phyloP scores from a whole-genome alignment of 1,140 invertebrate species.

The Bombus superbus region DNA sequence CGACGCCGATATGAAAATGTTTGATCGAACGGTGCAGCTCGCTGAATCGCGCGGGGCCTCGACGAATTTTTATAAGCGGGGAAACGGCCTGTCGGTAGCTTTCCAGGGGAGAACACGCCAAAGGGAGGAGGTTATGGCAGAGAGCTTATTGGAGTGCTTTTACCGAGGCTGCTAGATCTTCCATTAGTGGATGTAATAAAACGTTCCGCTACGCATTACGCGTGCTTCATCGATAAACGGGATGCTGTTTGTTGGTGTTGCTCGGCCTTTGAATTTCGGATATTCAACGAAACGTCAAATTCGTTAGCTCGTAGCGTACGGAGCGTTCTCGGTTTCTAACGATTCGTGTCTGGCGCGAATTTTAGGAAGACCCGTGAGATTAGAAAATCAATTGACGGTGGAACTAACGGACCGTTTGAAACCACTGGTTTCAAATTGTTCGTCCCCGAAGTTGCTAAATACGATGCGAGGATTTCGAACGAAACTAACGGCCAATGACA shows the following conservation, averaged over 20 bases:
- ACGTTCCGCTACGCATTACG: not conserved
- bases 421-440: not conserved
- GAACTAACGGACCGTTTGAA: not conserved
- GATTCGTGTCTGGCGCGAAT: too few relatives aligned
- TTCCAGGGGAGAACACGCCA: not conserved
- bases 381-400: not conserved
- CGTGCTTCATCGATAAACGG: not conserved
- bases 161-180: not conserved
- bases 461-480: too few relatives aligned
- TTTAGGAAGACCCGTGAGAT: too few relatives aligned
- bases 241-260: not conserved
- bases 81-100: not conserved
- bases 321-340: too few relatives aligned
- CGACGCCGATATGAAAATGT: constrained; percentile 24
- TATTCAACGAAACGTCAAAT: not conserved
- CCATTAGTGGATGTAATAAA: not conserved
- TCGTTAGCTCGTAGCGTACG: too few relatives aligned
- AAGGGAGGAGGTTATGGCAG: constrained; percentile 5
- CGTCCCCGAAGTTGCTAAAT: not conserved
- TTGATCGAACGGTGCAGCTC: constrained; percentile 5
- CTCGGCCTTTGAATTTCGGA: too few relatives aligned
- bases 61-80: not conserved
- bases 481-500: too few relatives aligned
- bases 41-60: not conserved
- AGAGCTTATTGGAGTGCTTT: not conserved